phyloP scores from a whole-genome alignment of 1,140 invertebrate species.

The Radopholus similis region DNA sequence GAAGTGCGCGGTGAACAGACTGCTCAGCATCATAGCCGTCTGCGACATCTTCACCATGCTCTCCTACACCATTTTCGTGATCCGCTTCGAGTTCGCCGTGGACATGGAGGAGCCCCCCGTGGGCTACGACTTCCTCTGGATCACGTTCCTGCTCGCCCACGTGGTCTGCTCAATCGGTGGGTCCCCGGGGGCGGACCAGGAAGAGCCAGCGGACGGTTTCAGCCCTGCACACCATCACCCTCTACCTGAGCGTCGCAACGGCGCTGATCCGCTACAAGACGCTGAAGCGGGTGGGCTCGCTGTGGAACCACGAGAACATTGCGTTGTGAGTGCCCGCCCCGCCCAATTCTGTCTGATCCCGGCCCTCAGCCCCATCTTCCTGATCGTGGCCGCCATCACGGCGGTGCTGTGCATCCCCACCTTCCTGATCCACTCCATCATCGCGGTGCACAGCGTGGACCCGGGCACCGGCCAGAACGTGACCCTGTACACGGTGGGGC shows the following conservation, averaged over 20 bases:
- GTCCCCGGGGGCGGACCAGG: too few species aligned
- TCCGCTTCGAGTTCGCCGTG: conserved; percentile 46
- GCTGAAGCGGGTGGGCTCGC: conserved; percentile 35
- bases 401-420: conserved; percentile 43
- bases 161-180: conserved; percentile 38
- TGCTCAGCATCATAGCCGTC: conserved; percentile 40
- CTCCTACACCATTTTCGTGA: conserved; percentile 44
- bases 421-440: conserved; percentile 48
- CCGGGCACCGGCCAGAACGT: conserved; percentile 4
- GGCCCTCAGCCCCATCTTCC: conserved; percentile 47
- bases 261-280: conserved; percentile 52
- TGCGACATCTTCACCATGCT: conserved; percentile 49
- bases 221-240: conserved; percentile 49
- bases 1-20: conserved; percentile 46
- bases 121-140: conserved; percentile 42
- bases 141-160: conserved; percentile 40
- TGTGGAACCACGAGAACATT: conserved; percentile 47
- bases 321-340: conserved; percentile 34
- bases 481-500: conserved; percentile 46
- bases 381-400: conserved; percentile 34
- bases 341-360: conserved; percentile 1
- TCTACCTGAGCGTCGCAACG: conserved; percentile 44
- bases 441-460: conserved; percentile 26
- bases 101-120: conserved; percentile 37
- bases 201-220: too few species aligned